These are phyloP conservation scores for Oryzias sinensis DNA, from an alignment of 2,797 vertebrate genomes.

Conservation along the genomic window DNA sequence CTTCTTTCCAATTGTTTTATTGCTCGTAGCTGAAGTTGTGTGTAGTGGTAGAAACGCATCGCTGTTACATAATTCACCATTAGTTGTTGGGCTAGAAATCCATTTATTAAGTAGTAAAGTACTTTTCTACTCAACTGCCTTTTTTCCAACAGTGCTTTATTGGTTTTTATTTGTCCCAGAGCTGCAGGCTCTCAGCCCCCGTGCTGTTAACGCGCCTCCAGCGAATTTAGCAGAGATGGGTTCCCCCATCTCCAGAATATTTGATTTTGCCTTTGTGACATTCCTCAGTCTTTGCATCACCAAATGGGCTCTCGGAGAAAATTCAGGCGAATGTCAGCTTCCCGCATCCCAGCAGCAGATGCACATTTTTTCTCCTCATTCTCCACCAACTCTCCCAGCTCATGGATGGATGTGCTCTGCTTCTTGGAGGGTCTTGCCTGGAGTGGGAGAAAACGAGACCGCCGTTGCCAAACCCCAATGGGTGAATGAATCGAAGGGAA, in stretches of 20 bases:
- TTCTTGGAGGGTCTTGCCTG: constrained; percentile 42
- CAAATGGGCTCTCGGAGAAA: constrained; percentile 37
- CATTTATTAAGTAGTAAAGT: constrained; percentile 13
- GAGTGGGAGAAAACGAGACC: constrained; percentile 59
- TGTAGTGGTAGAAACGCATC: constrained; percentile 30
- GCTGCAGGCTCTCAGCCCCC: constrained; percentile 15
- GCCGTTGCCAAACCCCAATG: constrained; percentile 60
- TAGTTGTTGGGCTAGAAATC: constrained; percentile 22
- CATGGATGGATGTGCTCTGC: constrained; percentile 37
- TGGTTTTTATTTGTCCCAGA: constrained; percentile 16
- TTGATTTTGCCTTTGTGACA: constrained; percentile 24
- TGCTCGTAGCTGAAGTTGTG: constrained; percentile 32
- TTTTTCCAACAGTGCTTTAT: constrained; percentile 13
- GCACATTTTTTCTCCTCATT: constrained; percentile 20
- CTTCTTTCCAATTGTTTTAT: constrained; percentile 23
- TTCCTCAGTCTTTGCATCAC: constrained; percentile 36
- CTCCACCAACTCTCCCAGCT: constrained; percentile 12
- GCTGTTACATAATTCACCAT: constrained; percentile 44
- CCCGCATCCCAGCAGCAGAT: constrained; percentile 49
- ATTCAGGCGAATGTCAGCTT: constrained; percentile 34
- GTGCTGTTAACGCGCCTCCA: constrained; percentile 23
- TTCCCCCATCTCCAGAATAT: constrained; percentile 29
- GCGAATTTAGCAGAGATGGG: constrained; percentile 28
- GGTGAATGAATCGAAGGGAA: constrained; percentile 66
- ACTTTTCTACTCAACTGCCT: constrained; percentile 1